Evolutionary conservation across 2,888 invertebrate genomes (phyloP).

Genomic region (Oscheius sp.): DNA sequence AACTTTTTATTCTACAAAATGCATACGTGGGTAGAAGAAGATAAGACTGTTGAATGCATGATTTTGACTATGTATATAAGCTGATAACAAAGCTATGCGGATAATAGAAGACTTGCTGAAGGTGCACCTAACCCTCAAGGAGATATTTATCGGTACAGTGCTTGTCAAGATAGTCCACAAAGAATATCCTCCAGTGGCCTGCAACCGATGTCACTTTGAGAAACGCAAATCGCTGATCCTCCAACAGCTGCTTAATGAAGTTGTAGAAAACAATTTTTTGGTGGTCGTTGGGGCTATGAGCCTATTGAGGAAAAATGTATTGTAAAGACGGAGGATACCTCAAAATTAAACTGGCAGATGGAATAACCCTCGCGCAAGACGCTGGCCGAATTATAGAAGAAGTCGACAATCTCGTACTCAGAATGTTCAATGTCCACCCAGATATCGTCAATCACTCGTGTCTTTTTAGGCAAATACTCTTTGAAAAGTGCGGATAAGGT

Average conservation of each 20-base stretch:
- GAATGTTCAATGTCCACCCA: conserved; percentile 22
- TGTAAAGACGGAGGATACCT: no score
- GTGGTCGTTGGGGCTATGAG: neutral
- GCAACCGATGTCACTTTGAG: neutral
- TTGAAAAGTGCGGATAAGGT: neutral
- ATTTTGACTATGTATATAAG: no score
- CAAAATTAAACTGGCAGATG: conserved; percentile 14
- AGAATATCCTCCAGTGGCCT: conserved; percentile 15
- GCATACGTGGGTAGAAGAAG: no score
- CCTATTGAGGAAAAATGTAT: neutral
- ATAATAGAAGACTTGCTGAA: no score
- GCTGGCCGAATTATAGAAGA: neutral
- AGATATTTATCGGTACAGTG: neutral
- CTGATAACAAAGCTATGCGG: no score
- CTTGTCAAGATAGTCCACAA: neutral
- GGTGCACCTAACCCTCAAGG: neutral
- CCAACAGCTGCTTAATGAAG: neutral
- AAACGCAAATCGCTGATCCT: conserved; percentile 5
- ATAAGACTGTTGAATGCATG: no score
- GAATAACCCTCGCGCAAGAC: neutral
- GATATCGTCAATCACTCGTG: conserved; percentile 1
- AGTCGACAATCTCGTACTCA: conserved; percentile 11
- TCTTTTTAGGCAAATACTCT: conserved; percentile 13
- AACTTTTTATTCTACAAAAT: no score
- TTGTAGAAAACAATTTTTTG: neutral